These are phyloP conservation scores for Lepilemur septentrionalis DNA, from an alignment of 2,797 vertebrate genomes.

Conservation along the genomic window DNA sequence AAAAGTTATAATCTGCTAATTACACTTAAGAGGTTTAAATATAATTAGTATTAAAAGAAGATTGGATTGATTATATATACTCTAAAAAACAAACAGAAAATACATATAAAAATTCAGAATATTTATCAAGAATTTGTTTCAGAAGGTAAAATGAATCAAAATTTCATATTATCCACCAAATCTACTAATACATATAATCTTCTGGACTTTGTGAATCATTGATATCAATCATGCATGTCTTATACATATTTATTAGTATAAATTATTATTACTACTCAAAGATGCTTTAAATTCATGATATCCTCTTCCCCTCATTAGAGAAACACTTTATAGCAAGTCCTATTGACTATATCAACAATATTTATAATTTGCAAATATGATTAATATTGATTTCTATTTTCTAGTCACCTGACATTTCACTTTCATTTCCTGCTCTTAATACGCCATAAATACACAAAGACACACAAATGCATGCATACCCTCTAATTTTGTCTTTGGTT, in stretches of 20 bases:
- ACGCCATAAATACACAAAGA: not conserved
- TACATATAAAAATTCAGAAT: not conserved
- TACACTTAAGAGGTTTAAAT: conserved; percentile 17
- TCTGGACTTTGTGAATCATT: conserved; percentile 77
- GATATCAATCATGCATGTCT: conserved; percentile 82
- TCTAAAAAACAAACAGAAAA: conserved; percentile 8
- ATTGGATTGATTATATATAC: not conserved
- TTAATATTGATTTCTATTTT: not conserved
- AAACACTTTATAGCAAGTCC: not conserved
- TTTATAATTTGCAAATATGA: not conserved
- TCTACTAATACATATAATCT: conserved; percentile 79
- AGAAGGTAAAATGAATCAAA: conserved; percentile 36
- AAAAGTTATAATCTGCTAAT: not conserved
- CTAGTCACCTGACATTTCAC: not conserved
- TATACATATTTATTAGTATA: conserved; percentile 75
- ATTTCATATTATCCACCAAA: conserved; percentile 77
- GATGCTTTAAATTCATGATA: conserved; percentile 54
- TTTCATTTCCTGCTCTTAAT: not conserved
- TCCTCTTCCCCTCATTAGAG: not conserved
- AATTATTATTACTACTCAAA: conserved; percentile 64
- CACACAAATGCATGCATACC: fast-evolving
- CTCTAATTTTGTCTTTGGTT: not conserved
- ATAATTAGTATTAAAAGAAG: conserved; percentile 29
- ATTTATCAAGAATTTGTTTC: conserved; percentile 64
- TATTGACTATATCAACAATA: not conserved